Conservation (phyloP, 2,113 vertebrate species). For the Dissostichus mawsoni region DNA sequence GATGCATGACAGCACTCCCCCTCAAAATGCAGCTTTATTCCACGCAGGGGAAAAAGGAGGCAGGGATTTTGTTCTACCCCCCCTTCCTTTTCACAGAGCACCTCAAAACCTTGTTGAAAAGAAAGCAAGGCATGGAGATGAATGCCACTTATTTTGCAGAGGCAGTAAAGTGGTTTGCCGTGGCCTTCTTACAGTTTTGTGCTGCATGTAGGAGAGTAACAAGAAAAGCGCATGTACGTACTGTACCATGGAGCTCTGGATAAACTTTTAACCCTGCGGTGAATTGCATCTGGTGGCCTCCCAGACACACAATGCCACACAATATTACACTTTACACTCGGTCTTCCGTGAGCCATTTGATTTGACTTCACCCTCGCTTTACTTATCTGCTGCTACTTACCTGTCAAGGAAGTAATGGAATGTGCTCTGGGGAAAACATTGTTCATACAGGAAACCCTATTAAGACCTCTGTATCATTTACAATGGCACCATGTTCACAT, state of each 20-base stretch:
- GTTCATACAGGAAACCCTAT: constrained; percentile 22
- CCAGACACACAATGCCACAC: constrained; percentile 23
- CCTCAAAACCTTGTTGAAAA: constrained; percentile 40
- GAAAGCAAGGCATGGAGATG: constrained; percentile 4
- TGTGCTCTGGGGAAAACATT: constrained; percentile 44
- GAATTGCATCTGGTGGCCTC: constrained; percentile 50
- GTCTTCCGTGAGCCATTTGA: constrained; percentile 44
- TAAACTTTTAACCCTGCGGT: constrained; percentile 62
- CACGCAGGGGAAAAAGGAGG: constrained; percentile 18
- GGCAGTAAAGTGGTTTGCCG: constrained; percentile 24
- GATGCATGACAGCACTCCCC: constrained; percentile 61
- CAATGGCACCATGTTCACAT: not conserved
- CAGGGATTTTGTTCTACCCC: constrained; percentile 4
- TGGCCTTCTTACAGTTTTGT: constrained; percentile 2
- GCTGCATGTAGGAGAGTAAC: constrained; percentile 27
- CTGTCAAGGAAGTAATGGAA: constrained; percentile 46
- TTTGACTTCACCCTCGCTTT: constrained; percentile 29
- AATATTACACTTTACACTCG: constrained; percentile 30
- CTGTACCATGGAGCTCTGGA: constrained; percentile 40
- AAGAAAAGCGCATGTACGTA: not conserved
- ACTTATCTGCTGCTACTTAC: constrained; percentile 24
- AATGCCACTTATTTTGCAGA: constrained; percentile 26
- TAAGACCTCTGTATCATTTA: constrained; percentile 4
- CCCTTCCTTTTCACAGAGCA: constrained; percentile 21
- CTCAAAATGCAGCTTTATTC: constrained; percentile 63